These are phyloP conservation scores for Acanthis flammea DNA, from an alignment of 2,797 vertebrate genomes.

Conservation along the genomic window DNA sequence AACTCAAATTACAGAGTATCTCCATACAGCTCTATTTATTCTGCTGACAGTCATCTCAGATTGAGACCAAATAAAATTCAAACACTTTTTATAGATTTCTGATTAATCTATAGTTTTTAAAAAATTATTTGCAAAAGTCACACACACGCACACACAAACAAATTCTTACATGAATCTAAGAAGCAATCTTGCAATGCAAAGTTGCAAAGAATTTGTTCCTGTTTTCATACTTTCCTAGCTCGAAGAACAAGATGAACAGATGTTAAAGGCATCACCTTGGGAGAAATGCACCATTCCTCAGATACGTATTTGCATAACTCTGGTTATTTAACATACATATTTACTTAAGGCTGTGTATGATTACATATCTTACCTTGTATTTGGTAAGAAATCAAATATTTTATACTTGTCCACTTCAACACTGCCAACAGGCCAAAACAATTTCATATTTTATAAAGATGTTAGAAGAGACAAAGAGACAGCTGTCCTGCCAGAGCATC, in stretches of 20 bases:
- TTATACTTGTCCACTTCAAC: not conserved
- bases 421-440: accelerated
- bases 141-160: not conserved
- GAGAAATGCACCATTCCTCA: not conserved
- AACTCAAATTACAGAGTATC: not conserved
- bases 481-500: not conserved
- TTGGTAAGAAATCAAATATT: not conserved
- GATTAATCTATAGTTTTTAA: not conserved
- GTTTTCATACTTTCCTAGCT: not conserved
- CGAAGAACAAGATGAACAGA: not conserved
- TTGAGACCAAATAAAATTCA: not conserved
- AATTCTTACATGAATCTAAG: not conserved
- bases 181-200: not conserved
- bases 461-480: not conserved
- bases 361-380: not conserved
- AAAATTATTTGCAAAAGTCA: not conserved
- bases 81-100: not conserved
- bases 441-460: not conserved
- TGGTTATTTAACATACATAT: not conserved
- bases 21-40: not conserved
- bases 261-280: not conserved
- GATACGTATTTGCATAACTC: not conserved
- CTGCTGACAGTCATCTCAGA: not conserved
- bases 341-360: not conserved
- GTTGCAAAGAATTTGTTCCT: not conserved